Evolutionary conservation across 2,113 vertebrate genomes (phyloP).

Genomic region (Eublepharis macularius): DNA sequence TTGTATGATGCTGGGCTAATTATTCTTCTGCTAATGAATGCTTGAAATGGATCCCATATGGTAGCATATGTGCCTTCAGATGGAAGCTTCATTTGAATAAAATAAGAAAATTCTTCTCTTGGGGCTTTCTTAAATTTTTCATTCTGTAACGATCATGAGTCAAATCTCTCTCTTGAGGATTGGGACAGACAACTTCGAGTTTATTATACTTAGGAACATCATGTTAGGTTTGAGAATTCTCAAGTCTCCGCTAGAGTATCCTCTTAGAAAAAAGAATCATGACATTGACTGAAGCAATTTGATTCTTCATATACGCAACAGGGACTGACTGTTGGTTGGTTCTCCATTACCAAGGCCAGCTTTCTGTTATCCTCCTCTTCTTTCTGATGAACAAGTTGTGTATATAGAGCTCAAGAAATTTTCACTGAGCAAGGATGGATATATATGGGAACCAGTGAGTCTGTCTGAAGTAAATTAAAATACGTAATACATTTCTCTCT

Average conservation of each 20-base stretch:
- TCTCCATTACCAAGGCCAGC: background rate
- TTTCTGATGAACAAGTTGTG: background rate
- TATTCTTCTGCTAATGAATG: conserved; percentile 82
- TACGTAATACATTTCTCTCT: background rate
- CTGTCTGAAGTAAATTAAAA: background rate
- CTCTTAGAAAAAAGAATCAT: conserved; percentile 4
- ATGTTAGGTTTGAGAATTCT: conserved; percentile 35
- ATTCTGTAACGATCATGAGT: conserved; percentile 73
- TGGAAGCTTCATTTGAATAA: conserved; percentile 76
- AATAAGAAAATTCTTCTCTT: conserved; percentile 76
- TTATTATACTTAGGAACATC: conserved; percentile 32
- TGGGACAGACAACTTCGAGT: conserved; percentile 49
- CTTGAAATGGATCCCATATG: conserved; percentile 81
- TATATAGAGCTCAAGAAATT: background rate
- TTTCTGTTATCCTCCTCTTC: background rate
- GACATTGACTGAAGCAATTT: background rate
- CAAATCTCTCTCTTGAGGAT: conserved; percentile 67
- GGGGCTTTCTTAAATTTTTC: conserved; percentile 74
- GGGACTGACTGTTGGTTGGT: background rate
- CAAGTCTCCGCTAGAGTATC: background rate
- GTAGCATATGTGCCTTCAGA: conserved; percentile 77
- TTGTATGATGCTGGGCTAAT: conserved; percentile 76
- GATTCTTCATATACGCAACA: background rate
- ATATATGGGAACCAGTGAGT: background rate
- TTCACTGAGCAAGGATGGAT: background rate